Evolutionary conservation across 30 jellyfish, hydroid and myxozoan genomes (phyloP).

Genomic region (Turritopsis dohrnii): DNA sequence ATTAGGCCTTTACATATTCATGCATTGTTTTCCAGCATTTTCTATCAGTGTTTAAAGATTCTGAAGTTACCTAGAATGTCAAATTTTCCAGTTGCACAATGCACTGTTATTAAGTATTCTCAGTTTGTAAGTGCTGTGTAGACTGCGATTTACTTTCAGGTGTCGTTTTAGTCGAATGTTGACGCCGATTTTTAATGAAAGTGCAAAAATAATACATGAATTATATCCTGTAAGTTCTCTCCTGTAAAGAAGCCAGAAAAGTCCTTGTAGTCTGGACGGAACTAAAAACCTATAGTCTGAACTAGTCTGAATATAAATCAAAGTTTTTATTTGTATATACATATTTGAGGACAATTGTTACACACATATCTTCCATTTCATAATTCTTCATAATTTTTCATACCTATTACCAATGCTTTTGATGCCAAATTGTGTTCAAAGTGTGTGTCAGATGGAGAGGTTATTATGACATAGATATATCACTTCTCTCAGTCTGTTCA

Average conservation of each 20-base stretch:
- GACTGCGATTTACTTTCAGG: slow-evolving; percentile 41
- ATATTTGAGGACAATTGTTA: too few relatives aligned
- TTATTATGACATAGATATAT: neutral
- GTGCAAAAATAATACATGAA: slow-evolving; percentile 68
- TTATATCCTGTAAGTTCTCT: slow-evolving; percentile 62
- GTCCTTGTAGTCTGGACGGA: neutral
- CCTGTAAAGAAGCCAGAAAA: neutral
- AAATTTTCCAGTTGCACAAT: neutral
- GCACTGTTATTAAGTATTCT: neutral
- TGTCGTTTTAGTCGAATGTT: slow-evolving; percentile 93
- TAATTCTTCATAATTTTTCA: too few relatives aligned
- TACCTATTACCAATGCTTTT: too few relatives aligned
- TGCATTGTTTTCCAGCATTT: neutral
- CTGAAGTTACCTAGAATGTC: neutral
- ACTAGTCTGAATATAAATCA: too few relatives aligned
- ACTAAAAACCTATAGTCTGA: too few relatives aligned
- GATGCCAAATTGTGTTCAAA: too few relatives aligned
- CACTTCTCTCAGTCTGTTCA: neutral
- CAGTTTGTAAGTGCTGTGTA: neutral
- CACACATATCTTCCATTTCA: too few relatives aligned
- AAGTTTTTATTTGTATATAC: too few relatives aligned
- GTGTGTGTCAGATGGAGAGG: neutral
- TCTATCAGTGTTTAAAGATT: neutral
- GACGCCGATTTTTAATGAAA: slow-evolving; percentile 70
- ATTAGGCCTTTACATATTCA: too few relatives aligned